These are phyloP conservation scores for Cepaea hortensis DNA, from an alignment of 2,888 invertebrate species.

Conservation along the genomic window DNA sequence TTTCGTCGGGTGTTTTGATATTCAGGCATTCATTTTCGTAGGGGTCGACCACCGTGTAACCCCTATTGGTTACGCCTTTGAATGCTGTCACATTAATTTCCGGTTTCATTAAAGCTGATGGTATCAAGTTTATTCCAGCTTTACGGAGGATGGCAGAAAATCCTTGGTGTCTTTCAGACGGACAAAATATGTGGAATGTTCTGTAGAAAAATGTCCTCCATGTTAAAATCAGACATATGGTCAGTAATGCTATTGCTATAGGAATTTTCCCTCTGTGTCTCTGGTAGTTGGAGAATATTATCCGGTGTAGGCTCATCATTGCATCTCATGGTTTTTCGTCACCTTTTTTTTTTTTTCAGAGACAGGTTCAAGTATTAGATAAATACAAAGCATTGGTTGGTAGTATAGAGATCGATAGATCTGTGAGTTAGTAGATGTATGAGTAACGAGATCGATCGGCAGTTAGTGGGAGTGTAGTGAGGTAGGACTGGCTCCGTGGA, in stretches of 20 bases:
- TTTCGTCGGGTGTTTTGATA: background rate
- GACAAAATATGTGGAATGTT: background rate
- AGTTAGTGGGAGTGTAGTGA: too few species aligned
- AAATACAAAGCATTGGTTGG: too few species aligned
- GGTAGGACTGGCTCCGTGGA: too few species aligned
- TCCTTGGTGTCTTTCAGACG: background rate
- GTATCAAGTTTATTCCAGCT: background rate
- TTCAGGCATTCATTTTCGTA: conserved; percentile 30
- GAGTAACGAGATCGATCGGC: too few species aligned
- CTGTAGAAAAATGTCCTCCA: background rate
- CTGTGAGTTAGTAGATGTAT: too few species aligned
- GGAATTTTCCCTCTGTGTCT: background rate
- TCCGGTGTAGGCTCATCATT: background rate
- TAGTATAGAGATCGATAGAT: too few species aligned
- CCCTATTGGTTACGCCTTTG: background rate
- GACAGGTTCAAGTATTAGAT: too few species aligned
- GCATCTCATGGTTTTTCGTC: background rate
- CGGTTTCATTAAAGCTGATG: background rate
- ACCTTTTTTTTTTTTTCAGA: background rate
- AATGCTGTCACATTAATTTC: too few species aligned
- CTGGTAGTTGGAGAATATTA: background rate
- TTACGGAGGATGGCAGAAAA: background rate
- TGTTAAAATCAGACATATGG: background rate
- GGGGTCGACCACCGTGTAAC: background rate
- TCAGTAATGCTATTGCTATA: background rate